Conservation (phyloP, 2,113 vertebrate species). For the Addax nasomaculatus region DNA sequence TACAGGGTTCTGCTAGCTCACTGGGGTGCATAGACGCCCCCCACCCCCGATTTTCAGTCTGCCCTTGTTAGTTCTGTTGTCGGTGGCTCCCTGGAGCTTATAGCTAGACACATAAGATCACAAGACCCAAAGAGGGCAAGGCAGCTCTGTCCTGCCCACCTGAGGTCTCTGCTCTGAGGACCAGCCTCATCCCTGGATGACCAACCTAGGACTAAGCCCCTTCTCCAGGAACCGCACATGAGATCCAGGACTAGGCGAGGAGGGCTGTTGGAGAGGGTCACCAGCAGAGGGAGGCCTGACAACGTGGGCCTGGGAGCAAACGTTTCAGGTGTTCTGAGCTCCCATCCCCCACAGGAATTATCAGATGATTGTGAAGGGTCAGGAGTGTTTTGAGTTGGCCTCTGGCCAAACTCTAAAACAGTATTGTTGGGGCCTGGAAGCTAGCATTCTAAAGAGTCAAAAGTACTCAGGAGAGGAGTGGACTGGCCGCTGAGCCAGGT, state of each 20-base stretch:
- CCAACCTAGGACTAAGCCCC: neutral
- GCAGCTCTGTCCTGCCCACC: neutral
- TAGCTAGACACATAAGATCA: no score
- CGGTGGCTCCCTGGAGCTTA: neutral
- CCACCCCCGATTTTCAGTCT: neutral
- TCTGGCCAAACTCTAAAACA: neutral
- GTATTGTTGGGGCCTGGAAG: neutral
- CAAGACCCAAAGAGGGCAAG: neutral
- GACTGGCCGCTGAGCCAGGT: no score
- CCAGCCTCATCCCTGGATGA: neutral
- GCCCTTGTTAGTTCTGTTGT: rapidly evolving
- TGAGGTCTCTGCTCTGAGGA: neutral
- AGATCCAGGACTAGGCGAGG: neutral
- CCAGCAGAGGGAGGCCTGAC: neutral
- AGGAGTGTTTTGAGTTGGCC: neutral
- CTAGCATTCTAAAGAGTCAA: neutral
- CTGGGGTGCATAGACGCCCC: neutral
- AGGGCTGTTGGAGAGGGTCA: neutral
- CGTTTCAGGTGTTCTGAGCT: neutral
- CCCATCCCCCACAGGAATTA: neutral
- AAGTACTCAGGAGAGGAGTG: no score
- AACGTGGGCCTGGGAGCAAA: neutral
- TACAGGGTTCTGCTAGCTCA: neutral
- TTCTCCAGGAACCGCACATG: neutral
- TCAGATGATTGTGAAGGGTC: neutral